phyloP scores from a whole-genome alignment of 2,113 vertebrate genomes.

The Nycticebus coucang region DNA sequence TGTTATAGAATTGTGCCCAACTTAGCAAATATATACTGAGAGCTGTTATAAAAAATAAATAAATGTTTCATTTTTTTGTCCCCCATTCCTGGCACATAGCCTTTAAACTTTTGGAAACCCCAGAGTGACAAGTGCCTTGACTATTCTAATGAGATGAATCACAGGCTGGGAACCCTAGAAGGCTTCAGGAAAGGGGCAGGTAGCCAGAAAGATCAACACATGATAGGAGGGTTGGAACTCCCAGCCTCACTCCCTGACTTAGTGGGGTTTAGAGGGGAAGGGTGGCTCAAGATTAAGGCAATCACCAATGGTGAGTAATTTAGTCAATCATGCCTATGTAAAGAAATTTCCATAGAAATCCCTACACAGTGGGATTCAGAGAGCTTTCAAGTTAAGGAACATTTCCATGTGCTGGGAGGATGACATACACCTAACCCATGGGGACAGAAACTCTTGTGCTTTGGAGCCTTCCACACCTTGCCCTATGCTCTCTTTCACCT shows the following conservation, averaged over 20 bases:
- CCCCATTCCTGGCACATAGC: neutral
- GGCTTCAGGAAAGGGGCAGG: neutral
- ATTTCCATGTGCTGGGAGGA: neutral
- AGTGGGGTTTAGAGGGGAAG: neutral
- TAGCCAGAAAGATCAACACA: neutral
- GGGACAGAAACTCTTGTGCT: neutral
- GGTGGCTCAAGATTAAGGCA: neutral
- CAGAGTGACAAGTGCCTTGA: neutral
- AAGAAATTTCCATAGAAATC: neutral
- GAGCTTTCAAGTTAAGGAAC: neutral
- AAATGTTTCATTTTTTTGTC: neutral
- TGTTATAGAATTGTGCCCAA: neutral
- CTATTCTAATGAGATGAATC: neutral
- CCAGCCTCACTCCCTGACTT: neutral
- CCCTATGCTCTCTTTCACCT: neutral
- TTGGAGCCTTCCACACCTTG: neutral
- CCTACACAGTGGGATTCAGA: neutral
- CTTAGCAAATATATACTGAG: slow-evolving; percentile 38
- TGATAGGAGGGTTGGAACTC: neutral
- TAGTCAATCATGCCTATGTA: neutral
- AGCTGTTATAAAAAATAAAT: neutral
- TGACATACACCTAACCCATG: neutral
- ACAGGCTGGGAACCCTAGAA: too few relatives aligned
- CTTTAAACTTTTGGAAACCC: neutral
- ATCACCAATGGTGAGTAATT: neutral